Base-by-base conservation (phyloP, 2,113 vertebrate genomes). In the Zosterops lateralis region DNA sequence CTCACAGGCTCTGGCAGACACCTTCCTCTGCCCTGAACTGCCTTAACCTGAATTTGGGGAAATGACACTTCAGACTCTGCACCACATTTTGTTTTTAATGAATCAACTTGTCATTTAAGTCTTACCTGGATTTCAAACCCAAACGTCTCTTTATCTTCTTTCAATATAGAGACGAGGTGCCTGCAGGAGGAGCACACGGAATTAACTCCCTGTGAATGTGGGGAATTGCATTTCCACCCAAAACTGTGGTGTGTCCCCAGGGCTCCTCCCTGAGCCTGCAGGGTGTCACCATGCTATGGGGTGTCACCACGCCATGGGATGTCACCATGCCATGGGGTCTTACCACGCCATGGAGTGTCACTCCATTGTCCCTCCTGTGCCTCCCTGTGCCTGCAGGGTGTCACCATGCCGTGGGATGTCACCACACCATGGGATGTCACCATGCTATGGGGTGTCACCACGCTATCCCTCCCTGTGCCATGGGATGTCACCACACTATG, bases 61-160 rank as follows among this genome's bases (percentile, higher is more conserved):
- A 19, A 1, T 3, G 48, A 11, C n/a, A n/a, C 66, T 44, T 10
- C 9, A 56, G 48, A 48, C n/a, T 29, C 29, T 10, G 57, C 50
- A 3, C 13, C 36, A 2, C 6, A 3, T 13, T 72, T 65, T 34
- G 36, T 20, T 57, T 50, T 17, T 54, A 62, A 24, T 7, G 2
- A 61, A 36, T 7, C 7, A 1, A 1, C 31, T 56, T 34, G 21
- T 18, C 65, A 7, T n/a, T 72, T 45, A 89, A n/a, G 47, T 5
- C 97, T 93, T 91, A 99, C 99, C 98, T 99, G 99, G 96, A 99
- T 99, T 97, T 99, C 99, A 98, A 99, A 99, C 82, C 99, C 99
- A 96, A 99, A 99, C 0, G 96, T 97, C 96, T 99, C 99, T 90
- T 98, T 99, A 79, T 99, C 99, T 90, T 98, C 98, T 90, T 99